Conservation (phyloP, 1,140 invertebrate species). For the Myzus persicae region DNA sequence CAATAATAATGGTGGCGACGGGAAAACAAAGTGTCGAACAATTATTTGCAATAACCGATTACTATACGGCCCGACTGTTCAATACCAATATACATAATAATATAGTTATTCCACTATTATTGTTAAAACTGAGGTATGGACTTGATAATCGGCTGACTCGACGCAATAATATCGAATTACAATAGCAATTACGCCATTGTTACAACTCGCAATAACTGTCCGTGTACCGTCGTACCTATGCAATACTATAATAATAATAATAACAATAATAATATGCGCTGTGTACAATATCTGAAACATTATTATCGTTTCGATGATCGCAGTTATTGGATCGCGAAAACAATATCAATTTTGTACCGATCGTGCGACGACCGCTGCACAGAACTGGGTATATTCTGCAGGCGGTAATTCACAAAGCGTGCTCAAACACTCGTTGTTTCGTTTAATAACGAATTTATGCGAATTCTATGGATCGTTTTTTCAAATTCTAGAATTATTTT, state of each 20-base stretch:
- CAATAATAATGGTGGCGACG: no score
- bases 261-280: no score
- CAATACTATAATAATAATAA: not conserved
- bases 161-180: not conserved
- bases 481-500: no score
- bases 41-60: no score
- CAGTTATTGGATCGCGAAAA: not conserved
- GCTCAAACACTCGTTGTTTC: no score
- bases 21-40: no score
- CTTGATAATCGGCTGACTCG: not conserved
- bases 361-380: not conserved
- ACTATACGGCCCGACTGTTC: no score
- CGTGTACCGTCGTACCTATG: not conserved
- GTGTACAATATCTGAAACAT: not conserved
- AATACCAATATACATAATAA: no score
- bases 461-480: no score
- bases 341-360: not conserved
- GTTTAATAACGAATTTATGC: no score
- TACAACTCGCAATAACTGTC: not conserved
- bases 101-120: not conserved
- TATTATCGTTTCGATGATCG: not conserved
- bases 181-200: not conserved
- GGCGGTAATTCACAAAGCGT: no score
- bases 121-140: not conserved
- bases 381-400: no score